Base-by-base conservation (phyloP, 2,113 vertebrate genomes). In the Leptosomus discolor region DNA sequence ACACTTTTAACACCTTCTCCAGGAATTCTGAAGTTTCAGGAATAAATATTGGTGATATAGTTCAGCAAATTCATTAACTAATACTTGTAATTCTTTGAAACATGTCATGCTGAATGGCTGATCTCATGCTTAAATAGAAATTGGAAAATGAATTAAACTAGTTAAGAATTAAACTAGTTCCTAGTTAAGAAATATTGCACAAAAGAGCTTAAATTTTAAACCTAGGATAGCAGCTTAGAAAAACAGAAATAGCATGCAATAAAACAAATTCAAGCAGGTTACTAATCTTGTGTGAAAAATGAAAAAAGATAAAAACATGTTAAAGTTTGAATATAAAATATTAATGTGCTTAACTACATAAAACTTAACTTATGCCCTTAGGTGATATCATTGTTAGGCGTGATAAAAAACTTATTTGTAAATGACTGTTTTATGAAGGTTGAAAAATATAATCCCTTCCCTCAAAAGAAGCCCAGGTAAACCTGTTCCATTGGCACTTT, bases 261-360 rank as follows among this genome's bases (percentile, higher is more conserved):
- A 94, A 97, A 97, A 93, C 56, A 96, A 98, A 97, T 92, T 96
- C 84, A 97, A 65, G 70, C 45, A 94, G 87, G 84, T 88, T 97
- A 86, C 87, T 97, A 96, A 94, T 97, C 88, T 96, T 96, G 56
- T 92, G n/a, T 90, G 93, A 93, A 96, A 86, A 98, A 97, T 89
- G 36, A 91, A 94, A 73, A 97, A 96, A 95, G 50, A 92, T 92
- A 96, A 97, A 97, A 89, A 13, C 36, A 68, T 92, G 57, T 92
- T 98, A 95, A 96, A 94, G 27, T 17, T 92, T 93, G 90, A 95
- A 94, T 96, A 85, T 95, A 96, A 97, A 97, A 95, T 96, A 97
- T 90, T 96, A 94, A 97, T 95, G 69, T 95, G 43, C 53, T 96
- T 97, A 97, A 88, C 24, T 90, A 96, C 32, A 94, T 94, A 97